Conservation (phyloP, 2,113 vertebrate species). For the Bufo gargarizans region DNA sequence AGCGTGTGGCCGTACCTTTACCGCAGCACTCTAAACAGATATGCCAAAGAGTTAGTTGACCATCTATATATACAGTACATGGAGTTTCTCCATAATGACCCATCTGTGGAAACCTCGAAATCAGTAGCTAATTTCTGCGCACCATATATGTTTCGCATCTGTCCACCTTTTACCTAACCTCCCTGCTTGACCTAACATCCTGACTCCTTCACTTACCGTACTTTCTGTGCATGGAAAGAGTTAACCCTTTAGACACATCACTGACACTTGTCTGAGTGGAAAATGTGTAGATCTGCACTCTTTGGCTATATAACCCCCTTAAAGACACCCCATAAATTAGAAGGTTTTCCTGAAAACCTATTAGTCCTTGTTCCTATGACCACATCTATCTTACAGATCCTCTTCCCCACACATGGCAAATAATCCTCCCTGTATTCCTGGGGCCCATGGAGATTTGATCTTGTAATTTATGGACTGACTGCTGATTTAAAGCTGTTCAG, state of each 20-base stretch:
- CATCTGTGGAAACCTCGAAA: not conserved
- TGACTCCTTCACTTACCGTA: not conserved
- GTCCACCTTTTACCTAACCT: not conserved
- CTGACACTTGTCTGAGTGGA: slow-evolving; percentile 43
- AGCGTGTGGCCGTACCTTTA: too few relatives aligned
- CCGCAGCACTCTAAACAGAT: not conserved
- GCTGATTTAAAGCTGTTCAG: slow-evolving; percentile 52
- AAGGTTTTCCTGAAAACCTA: slow-evolving; percentile 57
- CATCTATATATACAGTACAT: not conserved
- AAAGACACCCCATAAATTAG: slow-evolving; percentile 57
- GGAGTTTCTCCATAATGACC: not conserved
- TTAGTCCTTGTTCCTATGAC: slow-evolving; percentile 55
- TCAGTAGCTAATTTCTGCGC: not conserved
- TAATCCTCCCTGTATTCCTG: slow-evolving; percentile 57
- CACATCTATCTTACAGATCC: slow-evolving; percentile 57
- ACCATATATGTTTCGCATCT: not conserved
- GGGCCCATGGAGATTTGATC: slow-evolving; percentile 51
- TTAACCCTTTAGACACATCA: slow-evolving; percentile 45
- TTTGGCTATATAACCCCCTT: slow-evolving; percentile 51
- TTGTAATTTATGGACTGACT: slow-evolving; percentile 55
- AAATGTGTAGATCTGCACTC: slow-evolving; percentile 54
- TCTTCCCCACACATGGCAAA: slow-evolving; percentile 54
- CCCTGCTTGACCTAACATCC: not conserved
- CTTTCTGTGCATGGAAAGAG: slow-evolving; percentile 15
- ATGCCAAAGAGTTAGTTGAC: not conserved